phyloP scores from a whole-genome alignment of 2,797 vertebrate genomes.

The Pitangus sulphuratus region DNA sequence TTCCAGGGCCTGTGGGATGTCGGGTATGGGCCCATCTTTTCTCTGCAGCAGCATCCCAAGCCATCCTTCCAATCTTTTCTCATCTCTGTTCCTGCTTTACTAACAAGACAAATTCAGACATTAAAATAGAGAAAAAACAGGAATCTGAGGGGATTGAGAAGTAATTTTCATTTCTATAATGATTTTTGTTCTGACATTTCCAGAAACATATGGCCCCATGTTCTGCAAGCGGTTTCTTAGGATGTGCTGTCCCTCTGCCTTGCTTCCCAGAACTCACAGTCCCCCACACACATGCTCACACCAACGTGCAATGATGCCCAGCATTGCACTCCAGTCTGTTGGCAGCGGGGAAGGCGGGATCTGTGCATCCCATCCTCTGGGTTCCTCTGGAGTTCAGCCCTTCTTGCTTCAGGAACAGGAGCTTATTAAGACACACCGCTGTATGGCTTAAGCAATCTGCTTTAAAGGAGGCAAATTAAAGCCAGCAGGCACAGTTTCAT shows the following conservation, averaged over 20 bases:
- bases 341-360: not conserved
- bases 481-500: fast-evolving
- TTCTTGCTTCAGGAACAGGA: not conserved
- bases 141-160: not conserved
- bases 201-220: slow-evolving; percentile 52
- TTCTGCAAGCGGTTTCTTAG: not conserved
- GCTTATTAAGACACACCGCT: fast-evolving
- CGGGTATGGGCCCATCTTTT: not conserved
- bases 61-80: not conserved
- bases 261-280: slow-evolving; percentile 16
- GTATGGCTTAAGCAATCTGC: fast-evolving
- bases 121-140: not conserved
- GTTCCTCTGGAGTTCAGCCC: not conserved
- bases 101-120: not conserved
- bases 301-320: not conserved
- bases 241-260: slow-evolving; percentile 54
- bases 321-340: not conserved
- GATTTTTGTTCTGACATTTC: slow-evolving; percentile 58
- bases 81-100: not conserved
- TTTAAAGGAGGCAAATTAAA: not conserved
- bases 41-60: not conserved
- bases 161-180: slow-evolving; percentile 42
- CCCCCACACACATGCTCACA: slow-evolving; percentile 40
- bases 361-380: not conserved
- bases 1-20: not conserved